Percentiles rank a stretch among this genome's conserved stretches.
phyloP scores from a whole-genome alignment of 2,113 vertebrate species.

The Heliornis fulica region DNA sequence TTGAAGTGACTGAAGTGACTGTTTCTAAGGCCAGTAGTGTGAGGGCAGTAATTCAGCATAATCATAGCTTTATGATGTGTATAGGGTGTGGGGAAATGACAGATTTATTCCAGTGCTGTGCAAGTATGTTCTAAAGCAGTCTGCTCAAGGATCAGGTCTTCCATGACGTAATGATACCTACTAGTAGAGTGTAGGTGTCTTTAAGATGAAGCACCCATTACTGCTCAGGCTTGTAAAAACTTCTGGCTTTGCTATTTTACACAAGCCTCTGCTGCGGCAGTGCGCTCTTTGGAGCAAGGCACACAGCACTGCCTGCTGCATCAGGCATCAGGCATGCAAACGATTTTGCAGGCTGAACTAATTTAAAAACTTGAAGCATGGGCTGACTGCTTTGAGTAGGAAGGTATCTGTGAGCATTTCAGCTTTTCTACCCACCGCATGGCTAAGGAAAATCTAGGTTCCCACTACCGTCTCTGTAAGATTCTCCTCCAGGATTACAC shows the following conservation, averaged over 20 bases:
- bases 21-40: neutral
- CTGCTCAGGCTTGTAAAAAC: neutral
- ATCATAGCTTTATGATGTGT: neutral
- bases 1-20: neutral
- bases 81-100: neutral
- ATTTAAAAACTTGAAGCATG: neutral
- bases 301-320: neutral
- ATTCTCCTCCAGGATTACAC: neutral
- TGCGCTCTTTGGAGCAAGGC: neutral
- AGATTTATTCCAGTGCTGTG: neutral
- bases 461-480: neutral
- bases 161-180: neutral
- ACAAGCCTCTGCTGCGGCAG: neutral
- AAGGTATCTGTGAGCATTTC: neutral
- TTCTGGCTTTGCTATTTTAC: neutral
- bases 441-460: neutral
- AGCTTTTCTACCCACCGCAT: neutral
- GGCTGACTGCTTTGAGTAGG: neutral
- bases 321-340: neutral
- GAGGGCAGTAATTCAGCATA: neutral
- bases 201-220: neutral
- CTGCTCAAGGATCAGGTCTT: neutral
- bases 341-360: neutral
- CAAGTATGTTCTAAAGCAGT: rapidly evolving
- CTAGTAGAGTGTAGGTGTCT: neutral